phyloP scores from a whole-genome alignment of 2,888 invertebrate genomes.

The Brachypterus glaber region DNA sequence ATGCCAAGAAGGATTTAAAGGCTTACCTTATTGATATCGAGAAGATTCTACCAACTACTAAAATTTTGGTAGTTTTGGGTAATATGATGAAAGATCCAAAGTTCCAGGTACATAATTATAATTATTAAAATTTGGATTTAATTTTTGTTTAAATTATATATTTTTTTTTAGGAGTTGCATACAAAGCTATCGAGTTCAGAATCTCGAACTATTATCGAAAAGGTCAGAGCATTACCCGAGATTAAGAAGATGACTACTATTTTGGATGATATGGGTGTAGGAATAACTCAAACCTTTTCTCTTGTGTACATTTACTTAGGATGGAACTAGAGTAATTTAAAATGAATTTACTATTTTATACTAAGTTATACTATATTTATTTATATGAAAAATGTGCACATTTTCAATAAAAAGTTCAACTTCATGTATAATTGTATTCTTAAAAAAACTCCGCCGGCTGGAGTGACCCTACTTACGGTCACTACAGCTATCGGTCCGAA shows the following conservation, averaged over 20 bases:
- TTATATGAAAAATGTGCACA: too few species aligned
- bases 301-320: constrained; percentile 23
- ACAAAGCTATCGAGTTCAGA: constrained; percentile 21
- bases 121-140: too few species aligned
- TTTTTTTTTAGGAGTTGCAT: constrained; percentile 18
- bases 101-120: too few species aligned
- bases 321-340: too few species aligned
- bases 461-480: too few species aligned
- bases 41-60: constrained; percentile 10
- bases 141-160: too few species aligned
- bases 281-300: constrained; percentile 17
- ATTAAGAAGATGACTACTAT: constrained; percentile 16
- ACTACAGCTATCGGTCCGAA: too few species aligned
- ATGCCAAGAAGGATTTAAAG: constrained; percentile 12
- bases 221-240: constrained; percentile 16
- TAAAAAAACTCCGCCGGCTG: too few species aligned
- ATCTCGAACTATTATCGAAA: constrained; percentile 15
- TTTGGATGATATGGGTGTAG: constrained; percentile 21
- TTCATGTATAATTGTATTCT: too few species aligned
- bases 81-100: constrained; percentile 18
- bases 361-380: too few species aligned
- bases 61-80: constrained; percentile 16
- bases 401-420: too few species aligned
- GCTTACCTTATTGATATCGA: constrained; percentile 15
- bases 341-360: too few species aligned